A percentile compares a stretch with the other conserved stretches of the same genome.
Conservation (phyloP, 2,113 vertebrate genomes). For the Brachypodius melanocephalos region DNA sequence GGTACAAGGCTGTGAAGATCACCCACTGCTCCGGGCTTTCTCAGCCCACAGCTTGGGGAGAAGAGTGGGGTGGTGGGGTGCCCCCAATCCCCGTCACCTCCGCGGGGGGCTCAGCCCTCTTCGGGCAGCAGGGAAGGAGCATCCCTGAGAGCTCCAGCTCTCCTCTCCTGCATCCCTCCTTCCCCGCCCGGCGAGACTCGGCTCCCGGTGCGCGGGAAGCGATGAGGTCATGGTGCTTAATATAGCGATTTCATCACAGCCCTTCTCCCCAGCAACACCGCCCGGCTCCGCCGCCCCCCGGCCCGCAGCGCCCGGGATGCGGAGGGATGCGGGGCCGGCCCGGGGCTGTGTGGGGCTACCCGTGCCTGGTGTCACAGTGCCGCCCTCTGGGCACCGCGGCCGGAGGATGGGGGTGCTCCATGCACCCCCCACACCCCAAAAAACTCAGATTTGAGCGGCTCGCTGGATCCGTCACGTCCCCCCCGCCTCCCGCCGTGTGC, state of each 20-base stretch:
- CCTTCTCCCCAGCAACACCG: conserved; percentile 66
- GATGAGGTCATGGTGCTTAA: conserved; percentile 72
- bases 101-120: not conserved
- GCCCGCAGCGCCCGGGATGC: not conserved
- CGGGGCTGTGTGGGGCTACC: not conserved
- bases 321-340: not conserved
- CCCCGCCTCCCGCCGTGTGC: not conserved
- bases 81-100: not conserved
- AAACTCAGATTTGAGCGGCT: not conserved
- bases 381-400: conserved; percentile 36
- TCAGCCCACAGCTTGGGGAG: not conserved
- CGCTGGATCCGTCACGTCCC: not conserved
- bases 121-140: not conserved
- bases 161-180: not conserved
- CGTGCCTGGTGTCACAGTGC: conserved; percentile 42
- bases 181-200: not conserved
- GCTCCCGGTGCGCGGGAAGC: conserved; percentile 61
- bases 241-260: conserved; percentile 66
- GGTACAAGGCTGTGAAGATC: not conserved
- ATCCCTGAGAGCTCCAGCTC: not conserved
- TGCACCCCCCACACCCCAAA: not conserved
- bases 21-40: not conserved
- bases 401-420: not conserved
- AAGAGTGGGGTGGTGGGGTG: not conserved
- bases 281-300: conserved; percentile 22